Conservation (phyloP, 37 sponge, comb jelly and placozoan species). For the Oscarella lobularis region DNA sequence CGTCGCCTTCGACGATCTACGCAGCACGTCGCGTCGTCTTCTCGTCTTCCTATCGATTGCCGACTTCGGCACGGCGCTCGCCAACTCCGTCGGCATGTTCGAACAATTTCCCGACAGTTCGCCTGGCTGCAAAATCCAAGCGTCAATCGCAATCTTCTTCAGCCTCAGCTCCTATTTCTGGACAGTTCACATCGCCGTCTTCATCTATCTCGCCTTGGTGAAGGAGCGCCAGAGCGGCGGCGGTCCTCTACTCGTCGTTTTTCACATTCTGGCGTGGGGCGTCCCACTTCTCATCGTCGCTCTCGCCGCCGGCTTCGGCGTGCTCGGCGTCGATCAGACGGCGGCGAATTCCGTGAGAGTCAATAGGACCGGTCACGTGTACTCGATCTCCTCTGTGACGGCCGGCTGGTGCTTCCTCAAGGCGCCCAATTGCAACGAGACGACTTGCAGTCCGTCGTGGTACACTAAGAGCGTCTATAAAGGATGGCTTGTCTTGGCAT, state of each 20-base stretch:
- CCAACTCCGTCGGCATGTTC: background rate
- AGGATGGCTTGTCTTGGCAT: too few relatives aligned
- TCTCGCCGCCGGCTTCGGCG: background rate
- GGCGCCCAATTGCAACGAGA: too few relatives aligned
- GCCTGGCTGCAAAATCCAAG: background rate
- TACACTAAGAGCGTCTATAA: too few relatives aligned
- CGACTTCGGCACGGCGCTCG: background rate
- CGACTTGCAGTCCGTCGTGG: too few relatives aligned
- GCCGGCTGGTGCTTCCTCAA: background rate
- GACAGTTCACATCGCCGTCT: background rate
- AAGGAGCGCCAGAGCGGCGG: background rate
- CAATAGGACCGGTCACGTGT: background rate
- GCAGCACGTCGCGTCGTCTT: background rate
- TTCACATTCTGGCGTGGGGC: background rate
- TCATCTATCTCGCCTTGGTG: background rate
- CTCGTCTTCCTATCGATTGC: background rate
- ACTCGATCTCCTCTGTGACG: background rate
- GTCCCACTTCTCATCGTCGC: background rate
- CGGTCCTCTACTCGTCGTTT: background rate
- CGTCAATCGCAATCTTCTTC: background rate
- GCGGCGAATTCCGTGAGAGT: background rate
- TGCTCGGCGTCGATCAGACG: background rate
- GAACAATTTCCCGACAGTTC: background rate
- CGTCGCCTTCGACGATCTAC: background rate
- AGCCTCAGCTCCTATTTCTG: background rate